Percentiles rank a stretch among this genome's conserved stretches.
Evolutionary conservation across 2,888 invertebrate species (phyloP).

Genomic region (Drosophila paucipuncta): DNA sequence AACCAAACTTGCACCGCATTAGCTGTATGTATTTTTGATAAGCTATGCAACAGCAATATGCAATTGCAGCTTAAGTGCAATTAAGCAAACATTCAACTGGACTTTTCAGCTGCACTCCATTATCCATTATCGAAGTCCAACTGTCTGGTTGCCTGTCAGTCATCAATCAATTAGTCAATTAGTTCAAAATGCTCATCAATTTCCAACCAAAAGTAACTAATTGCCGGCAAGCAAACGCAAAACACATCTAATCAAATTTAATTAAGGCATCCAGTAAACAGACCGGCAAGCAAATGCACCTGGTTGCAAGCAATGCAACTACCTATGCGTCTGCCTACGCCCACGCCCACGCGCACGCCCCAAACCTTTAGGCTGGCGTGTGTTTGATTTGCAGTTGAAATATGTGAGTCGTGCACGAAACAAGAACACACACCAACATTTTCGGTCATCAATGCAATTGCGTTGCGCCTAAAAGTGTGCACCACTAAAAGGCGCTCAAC

Average conservation of each 20-base stretch:
- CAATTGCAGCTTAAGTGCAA: slow-evolving; percentile 42
- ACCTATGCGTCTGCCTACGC: background rate
- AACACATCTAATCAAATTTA: slow-evolving; percentile 79
- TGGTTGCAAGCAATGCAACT: slow-evolving; percentile 27
- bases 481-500: slow-evolving; percentile 65
- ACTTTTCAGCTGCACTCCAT: slow-evolving; percentile 1
- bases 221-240: slow-evolving; percentile 58
- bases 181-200: slow-evolving; percentile 71
- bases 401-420: slow-evolving; percentile 71
- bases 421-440: slow-evolving; percentile 41
- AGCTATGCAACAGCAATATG: slow-evolving; percentile 27
- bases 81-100: slow-evolving; percentile 48
- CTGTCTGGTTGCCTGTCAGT: slow-evolving; percentile 21
- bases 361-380: slow-evolving; percentile 40
- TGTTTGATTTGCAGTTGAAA: slow-evolving; percentile 76
- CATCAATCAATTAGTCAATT: slow-evolving; percentile 79
- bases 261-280: slow-evolving; percentile 72
- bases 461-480: slow-evolving; percentile 65
- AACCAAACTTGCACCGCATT: slow-evolving; percentile 21
- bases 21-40: slow-evolving; percentile 47
- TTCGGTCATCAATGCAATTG: slow-evolving; percentile 75
- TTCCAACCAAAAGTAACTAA: slow-evolving; percentile 75
- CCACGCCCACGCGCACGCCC: slow-evolving; percentile 9
- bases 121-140: background rate
- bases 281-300: slow-evolving; percentile 52